Percentiles rank a stretch among this genome's conserved stretches.
Conservation (phyloP, 1,140 invertebrate species). For the Brachionus sp. region DNA sequence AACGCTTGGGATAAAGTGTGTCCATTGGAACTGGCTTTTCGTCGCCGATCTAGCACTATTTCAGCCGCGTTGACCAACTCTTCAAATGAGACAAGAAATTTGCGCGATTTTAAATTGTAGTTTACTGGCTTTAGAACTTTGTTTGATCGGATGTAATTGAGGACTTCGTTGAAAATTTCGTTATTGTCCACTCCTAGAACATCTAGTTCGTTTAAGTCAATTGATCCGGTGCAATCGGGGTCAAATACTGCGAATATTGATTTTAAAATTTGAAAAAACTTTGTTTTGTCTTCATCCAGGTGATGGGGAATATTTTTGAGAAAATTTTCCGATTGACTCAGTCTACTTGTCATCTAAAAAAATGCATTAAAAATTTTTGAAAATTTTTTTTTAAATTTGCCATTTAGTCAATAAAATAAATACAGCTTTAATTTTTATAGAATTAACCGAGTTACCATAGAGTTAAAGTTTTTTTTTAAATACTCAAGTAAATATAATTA, state of each 20-base stretch:
- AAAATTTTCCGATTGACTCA: not conserved
- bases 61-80: not conserved
- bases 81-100: constrained; percentile 23
- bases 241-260: constrained; percentile 38
- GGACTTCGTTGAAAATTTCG: constrained; percentile 23
- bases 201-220: constrained; percentile 37
- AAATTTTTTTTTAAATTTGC: no score
- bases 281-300: not conserved
- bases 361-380: not conserved
- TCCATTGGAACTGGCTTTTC: not conserved
- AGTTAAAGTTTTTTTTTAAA: no score
- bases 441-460: no score
- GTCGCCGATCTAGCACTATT: not conserved
- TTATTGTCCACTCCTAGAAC: constrained; percentile 28
- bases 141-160: not conserved
- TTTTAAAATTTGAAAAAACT: constrained; percentile 34
- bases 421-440: no score
- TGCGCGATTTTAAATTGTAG: not conserved
- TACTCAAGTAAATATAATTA: no score
- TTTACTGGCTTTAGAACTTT: not conserved
- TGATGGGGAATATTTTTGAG: not conserved
- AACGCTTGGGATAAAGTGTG: constrained; percentile 38
- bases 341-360: constrained; percentile 9
- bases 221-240: not conserved
- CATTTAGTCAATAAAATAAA: no score